Evolutionary conservation across 2,113 vertebrate species (phyloP), one percentile per base, ranked within the genome.

Genomic region (Ifrita kowaldi): DNA sequence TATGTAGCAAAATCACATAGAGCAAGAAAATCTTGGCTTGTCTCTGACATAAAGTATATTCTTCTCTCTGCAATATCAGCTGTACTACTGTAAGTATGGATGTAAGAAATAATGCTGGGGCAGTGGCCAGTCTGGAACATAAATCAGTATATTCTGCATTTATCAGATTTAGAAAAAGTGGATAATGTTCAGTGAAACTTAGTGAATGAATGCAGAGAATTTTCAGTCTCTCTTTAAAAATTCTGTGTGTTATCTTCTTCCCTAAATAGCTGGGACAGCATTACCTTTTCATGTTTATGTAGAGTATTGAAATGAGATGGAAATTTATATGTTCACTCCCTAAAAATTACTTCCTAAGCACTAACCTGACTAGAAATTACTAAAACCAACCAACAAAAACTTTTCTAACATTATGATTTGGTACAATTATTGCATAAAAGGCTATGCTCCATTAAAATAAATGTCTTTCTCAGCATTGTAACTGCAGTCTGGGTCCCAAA

Each of bases 311-410:
- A 98, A 97, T 82, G 75, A 84, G 75, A 96, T 95, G 85, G 83
- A 96, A 97, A 98, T 97, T 97, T 95, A 96, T 96, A 88, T 32
- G 33, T 88, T 95, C 44, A 47, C 32, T 97, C 94, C 60, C 42
- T 89, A 94, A 93, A 88, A 97, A 97, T 95, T 96, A 96, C 92
- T 97, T 97, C 56, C 47, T 95, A 84, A 89, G 84, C 50, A 80
- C 93, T 98, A 97, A 96, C 84, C 73, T 96, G 94, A 35, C 71
- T 79, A 93, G 83, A 97, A 97, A 88, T 91, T 10, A 84, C 81
- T 94, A 64, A 71, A 97, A 56, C 44, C 41, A 97, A 79, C 67
- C 68, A 87, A 65, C 81, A 87, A 97, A 95, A 97, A 47, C 49
- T 92, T 60, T 80, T 59, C 75, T 84, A 70, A 84, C 32, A 24